Evolutionary conservation across 1,140 invertebrate species (phyloP), one percentile per base, ranked within the genome.

Genomic region (Drosophila arawakana): DNA sequence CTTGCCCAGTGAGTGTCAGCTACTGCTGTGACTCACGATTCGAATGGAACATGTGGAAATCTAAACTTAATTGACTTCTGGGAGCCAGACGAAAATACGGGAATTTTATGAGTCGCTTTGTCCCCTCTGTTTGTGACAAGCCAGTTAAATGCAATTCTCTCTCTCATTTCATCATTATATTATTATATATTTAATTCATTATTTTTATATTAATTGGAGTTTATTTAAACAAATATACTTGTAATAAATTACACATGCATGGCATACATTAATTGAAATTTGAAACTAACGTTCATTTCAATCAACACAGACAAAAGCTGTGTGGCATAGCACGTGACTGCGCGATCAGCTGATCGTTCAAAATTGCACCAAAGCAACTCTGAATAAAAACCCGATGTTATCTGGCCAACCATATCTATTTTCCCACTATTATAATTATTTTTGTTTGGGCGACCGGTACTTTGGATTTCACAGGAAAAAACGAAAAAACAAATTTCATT

Each of bases 21-120:
- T 18, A 34, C 35, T 41, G 10, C 37, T 18, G 30, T 44, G 30
- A 57, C 35, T 18, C 11, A 44, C 30, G 18, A 35, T n/a, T 47
- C 35, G 15, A 50, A 67, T 72, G 69, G 49, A 74, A 69, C 30
- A 57, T 47, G 41, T 39, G 37, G 67, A 57, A 41, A 57, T 41
- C 35, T 30, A n/a, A 58, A 58, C 30, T 41, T n/a, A 5, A 39
- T 39, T 58, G 15, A 5, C n/a, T 21, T 13, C 50, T 13, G 50
- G 50, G 2, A 15, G 54, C 54, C 37, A 21, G 15, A 37, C 13
- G 39, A 41, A 57, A 57, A 25, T 57, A n/a, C 2, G 54, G 9
- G 18, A 46, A 15, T 30, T 37, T 37, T 57, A 37, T 39, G 35
- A 10, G 21, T 18, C 15, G 37, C 37, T 41, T 43, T 58, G 11